A percentile compares a stretch with the other conserved stretches of the same genome.
Conservation (phyloP, 37 sponge, comb jelly and placozoan genomes). For the Chondrilla cf. caribensis region DNA sequence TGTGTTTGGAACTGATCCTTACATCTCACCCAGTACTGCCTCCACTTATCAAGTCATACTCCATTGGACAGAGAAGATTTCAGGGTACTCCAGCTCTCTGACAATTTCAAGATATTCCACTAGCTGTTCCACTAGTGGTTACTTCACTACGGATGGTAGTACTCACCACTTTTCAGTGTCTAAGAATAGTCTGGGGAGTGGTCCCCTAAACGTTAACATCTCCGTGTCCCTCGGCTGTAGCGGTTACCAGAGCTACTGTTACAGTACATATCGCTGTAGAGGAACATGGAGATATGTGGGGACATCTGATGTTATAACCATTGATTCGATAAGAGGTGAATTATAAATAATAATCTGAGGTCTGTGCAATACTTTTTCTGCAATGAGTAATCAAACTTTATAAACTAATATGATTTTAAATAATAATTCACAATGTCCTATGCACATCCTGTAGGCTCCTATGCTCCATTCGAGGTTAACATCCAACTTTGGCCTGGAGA, state of each 20-base stretch:
- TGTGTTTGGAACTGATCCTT: neutral
- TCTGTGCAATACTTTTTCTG: too few species aligned
- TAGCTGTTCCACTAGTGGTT: neutral
- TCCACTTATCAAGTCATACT: neutral
- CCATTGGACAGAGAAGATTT: neutral
- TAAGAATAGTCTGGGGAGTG: neutral
- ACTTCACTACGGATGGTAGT: neutral
- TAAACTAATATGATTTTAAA: too few species aligned
- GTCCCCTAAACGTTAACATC: neutral
- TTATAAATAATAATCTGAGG: too few species aligned
- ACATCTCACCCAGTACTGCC: neutral
- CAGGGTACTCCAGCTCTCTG: neutral
- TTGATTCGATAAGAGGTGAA: too few species aligned
- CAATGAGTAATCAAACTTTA: too few species aligned
- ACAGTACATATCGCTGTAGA: neutral
- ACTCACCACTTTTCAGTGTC: conserved; percentile 5
- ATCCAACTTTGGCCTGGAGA: neutral
- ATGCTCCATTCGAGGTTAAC: conserved; percentile 10
- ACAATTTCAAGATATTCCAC: neutral
- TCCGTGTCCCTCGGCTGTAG: neutral
- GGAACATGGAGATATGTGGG: neutral
- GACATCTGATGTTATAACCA: too few species aligned
- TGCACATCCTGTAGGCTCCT: too few species aligned
- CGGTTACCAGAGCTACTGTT: neutral
- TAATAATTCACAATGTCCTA: too few species aligned